phyloP scores from a whole-genome alignment of 2,797 vertebrate species.

The Anas capensis region DNA sequence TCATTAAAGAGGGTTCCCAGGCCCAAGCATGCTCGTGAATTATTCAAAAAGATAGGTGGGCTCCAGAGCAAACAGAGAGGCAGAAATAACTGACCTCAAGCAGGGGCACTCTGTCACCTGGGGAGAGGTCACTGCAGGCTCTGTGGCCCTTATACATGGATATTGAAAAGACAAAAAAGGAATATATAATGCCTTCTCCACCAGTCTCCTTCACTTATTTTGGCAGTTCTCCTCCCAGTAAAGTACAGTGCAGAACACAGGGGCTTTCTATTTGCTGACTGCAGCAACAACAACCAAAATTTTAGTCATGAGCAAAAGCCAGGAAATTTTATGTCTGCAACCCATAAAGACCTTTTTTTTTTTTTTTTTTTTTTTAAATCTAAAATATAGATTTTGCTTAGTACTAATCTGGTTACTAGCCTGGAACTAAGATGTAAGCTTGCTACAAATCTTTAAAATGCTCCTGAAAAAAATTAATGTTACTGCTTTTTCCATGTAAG shows the following conservation, averaged over 20 bases:
- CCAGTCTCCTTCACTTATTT: neutral
- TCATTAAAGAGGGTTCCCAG: constrained; percentile 2
- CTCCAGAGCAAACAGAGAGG: neutral
- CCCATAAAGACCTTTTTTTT: neutral
- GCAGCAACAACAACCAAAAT: neutral
- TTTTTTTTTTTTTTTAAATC: neutral
- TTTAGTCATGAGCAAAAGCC: neutral
- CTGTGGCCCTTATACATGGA: neutral
- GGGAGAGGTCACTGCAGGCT: neutral
- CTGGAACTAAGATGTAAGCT: neutral
- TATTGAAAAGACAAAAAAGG: constrained; percentile 33
- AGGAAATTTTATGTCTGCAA: neutral
- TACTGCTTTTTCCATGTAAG: neutral
- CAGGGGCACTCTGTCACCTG: neutral
- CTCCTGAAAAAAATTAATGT: neutral
- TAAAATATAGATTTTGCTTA: neutral
- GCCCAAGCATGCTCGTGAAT: neutral
- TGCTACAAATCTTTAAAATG: neutral
- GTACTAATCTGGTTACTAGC: neutral
- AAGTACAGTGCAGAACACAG: neutral
- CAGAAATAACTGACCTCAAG: constrained; percentile 8
- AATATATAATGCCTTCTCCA: constrained; percentile 2
- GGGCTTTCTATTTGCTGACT: constrained; percentile 16
- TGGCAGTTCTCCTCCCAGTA: constrained; percentile 25
- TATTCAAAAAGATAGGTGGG: constrained; percentile 4